Evolutionary conservation across 2,888 invertebrate genomes (phyloP).

Genomic region (Eristalis arbustorum): DNA sequence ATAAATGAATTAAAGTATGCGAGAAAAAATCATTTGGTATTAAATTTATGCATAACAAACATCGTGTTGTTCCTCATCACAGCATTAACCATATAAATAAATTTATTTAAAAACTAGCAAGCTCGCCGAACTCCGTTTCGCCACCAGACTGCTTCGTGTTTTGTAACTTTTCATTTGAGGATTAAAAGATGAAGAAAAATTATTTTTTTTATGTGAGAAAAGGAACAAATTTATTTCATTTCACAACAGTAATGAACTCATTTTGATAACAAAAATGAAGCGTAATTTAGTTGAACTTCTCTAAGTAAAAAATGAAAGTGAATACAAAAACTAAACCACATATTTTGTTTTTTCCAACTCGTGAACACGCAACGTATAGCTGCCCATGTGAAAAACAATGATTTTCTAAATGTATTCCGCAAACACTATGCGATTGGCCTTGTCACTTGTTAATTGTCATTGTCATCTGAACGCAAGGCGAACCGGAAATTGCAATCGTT

Average conservation of each 20-base stretch:
- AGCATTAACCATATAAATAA: too few relatives aligned
- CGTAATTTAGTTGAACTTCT: constrained; percentile 49
- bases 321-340: constrained; percentile 46
- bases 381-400: too few relatives aligned
- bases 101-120: neutral
- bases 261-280: constrained; percentile 55
- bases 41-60: too few relatives aligned
- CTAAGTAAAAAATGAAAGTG: neutral
- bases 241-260: constrained; percentile 50
- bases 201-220: constrained; percentile 43
- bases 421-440: too few relatives aligned
- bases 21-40: too few relatives aligned
- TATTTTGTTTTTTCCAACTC: too few relatives aligned
- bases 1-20: too few relatives aligned
- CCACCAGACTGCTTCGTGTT: neutral
- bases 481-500: constrained; percentile 69
- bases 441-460: constrained; percentile 75
- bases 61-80: too few relatives aligned
- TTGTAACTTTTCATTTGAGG: constrained; percentile 2
- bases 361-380: too few relatives aligned
- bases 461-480: constrained; percentile 74
- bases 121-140: constrained; percentile 6
- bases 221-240: constrained; percentile 32
- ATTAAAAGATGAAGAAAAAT: constrained; percentile 52
- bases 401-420: too few relatives aligned